Percentiles rank a stretch among this genome's conserved stretches.
phyloP scores from a whole-genome alignment of 2,113 vertebrate genomes.

The Chionis minor region DNA sequence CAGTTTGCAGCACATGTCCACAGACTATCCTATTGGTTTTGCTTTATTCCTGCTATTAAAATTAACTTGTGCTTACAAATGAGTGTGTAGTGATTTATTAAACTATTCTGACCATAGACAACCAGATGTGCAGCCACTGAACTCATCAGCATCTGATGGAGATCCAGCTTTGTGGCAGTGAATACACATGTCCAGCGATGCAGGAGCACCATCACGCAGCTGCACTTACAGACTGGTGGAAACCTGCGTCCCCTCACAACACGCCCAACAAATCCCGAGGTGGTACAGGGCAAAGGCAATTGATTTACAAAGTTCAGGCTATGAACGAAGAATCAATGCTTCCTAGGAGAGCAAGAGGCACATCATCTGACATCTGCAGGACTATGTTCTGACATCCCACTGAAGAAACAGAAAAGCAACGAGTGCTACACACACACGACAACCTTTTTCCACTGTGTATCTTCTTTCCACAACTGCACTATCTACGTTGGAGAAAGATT shows the following conservation, averaged over 20 bases:
- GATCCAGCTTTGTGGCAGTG: neutral
- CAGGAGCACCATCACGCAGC: neutral
- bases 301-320: neutral
- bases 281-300: neutral
- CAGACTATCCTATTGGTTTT: neutral
- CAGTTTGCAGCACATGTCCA: neutral
- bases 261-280: neutral
- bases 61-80: neutral
- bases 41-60: neutral
- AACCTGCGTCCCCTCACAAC: neutral
- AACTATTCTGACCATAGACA: neutral
- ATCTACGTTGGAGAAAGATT: neutral
- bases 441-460: neutral
- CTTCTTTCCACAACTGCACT: neutral
- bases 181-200: accelerated
- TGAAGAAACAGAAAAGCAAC: accelerated
- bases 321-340: neutral
- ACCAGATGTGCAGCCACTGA: neutral
- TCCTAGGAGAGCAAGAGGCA: neutral
- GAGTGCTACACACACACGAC: accelerated
- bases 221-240: neutral
- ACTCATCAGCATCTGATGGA: neutral
- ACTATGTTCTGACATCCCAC: neutral
- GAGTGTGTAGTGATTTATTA: neutral
- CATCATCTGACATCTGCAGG: neutral